Evolutionary conservation across 2,113 vertebrate genomes (phyloP).

Genomic region (Phylloscopus trochiloides): DNA sequence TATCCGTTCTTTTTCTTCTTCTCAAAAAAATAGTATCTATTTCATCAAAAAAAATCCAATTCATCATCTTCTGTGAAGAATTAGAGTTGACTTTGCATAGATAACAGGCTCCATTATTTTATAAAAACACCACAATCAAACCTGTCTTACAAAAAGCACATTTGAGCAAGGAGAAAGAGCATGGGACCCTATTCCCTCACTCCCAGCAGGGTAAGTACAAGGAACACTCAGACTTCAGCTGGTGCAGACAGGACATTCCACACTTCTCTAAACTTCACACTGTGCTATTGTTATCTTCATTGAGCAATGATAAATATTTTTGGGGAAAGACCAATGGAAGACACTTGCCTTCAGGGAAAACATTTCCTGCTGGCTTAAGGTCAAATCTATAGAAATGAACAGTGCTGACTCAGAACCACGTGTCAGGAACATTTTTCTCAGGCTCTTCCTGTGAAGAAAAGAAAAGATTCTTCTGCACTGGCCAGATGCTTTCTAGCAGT

Average conservation of each 20-base stretch:
- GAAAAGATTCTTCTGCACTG: background rate
- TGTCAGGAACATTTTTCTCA: background rate
- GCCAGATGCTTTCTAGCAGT: background rate
- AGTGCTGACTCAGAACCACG: background rate
- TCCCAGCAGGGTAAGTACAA: background rate
- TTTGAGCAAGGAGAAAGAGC: background rate
- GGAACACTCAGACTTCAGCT: background rate
- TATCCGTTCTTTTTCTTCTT: background rate
- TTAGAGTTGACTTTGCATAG: slow-evolving; percentile 48
- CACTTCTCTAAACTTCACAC: background rate
- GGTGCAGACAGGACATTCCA: accelerated
- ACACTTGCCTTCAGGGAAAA: slow-evolving; percentile 3
- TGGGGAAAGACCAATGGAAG: slow-evolving; percentile 14
- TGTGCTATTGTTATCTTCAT: background rate
- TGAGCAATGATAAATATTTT: background rate
- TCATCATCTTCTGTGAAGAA: slow-evolving; percentile 6
- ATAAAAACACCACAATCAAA: background rate
- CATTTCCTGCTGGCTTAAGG: slow-evolving; percentile 1
- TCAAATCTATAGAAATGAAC: background rate
- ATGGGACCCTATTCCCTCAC: background rate
- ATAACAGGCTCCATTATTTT: background rate
- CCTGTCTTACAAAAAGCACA: background rate
- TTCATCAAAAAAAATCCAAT: background rate
- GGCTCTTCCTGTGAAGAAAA: background rate
- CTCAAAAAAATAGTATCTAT: background rate